phyloP scores from a whole-genome alignment of 1,140 invertebrate genomes.

The Catajapyx aquilonaris region DNA sequence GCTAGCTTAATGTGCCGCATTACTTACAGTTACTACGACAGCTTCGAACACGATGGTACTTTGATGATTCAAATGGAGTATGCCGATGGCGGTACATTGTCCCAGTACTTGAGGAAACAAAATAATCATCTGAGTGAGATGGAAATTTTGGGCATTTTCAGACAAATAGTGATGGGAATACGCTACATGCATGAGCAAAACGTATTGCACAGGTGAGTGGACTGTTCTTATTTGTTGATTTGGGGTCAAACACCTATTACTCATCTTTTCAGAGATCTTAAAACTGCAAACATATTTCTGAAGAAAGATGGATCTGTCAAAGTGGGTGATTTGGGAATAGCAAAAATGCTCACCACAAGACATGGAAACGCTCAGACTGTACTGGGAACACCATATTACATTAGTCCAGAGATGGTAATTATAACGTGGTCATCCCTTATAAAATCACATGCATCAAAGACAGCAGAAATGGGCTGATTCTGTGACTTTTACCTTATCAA shows the following conservation, averaged over 20 bases:
- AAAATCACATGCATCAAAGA: too few species aligned
- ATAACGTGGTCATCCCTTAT: too few species aligned
- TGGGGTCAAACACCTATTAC: not conserved
- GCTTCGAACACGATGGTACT: conserved; percentile 47
- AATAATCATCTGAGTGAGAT: conserved; percentile 28
- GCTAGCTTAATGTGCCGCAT: not conserved
- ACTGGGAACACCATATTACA: conserved; percentile 60
- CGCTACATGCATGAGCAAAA: conserved; percentile 48
- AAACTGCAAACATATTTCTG: conserved; percentile 56
- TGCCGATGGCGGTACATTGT: conserved; percentile 49
- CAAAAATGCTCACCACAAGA: conserved; percentile 46
- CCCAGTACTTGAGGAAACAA: conserved; percentile 32
- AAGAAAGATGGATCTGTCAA: conserved; percentile 42
- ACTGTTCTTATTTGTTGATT: not conserved
- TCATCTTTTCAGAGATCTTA: conserved; percentile 35
- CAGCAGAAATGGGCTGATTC: too few species aligned
- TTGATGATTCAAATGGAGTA: conserved; percentile 67
- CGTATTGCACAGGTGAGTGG: conserved; percentile 40
- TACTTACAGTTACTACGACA: conserved; percentile 40
- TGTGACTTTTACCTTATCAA: too few species aligned
- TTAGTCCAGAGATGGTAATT: conserved; percentile 57
- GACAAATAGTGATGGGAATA: conserved; percentile 46
- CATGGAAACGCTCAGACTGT: conserved; percentile 46
- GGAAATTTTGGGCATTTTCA: conserved; percentile 39
- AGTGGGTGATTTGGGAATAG: conserved; percentile 62